phyloP scores from a whole-genome alignment of 1,140 invertebrate species.

The Zaprionus gabonicus region DNA sequence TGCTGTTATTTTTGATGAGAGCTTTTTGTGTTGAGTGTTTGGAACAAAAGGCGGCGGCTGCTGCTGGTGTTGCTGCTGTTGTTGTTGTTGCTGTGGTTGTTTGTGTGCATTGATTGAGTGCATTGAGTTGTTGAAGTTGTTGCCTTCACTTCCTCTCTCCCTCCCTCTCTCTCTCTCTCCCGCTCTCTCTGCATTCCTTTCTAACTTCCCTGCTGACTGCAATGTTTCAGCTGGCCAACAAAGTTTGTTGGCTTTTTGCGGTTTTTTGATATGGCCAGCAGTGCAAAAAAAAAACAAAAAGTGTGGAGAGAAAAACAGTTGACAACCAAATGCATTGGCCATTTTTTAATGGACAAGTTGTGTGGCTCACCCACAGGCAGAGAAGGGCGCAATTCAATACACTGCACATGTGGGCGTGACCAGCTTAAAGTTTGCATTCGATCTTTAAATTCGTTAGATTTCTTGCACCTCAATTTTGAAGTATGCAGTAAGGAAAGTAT shows the following conservation, averaged over 20 bases:
- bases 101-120: conserved; percentile 80
- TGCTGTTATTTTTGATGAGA: conserved; percentile 60
- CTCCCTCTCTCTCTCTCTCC: neutral
- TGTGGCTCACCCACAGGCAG: neutral
- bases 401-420: neutral
- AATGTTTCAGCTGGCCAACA: conserved; percentile 34
- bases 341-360: conserved; percentile 61
- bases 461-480: neutral
- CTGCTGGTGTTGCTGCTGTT: conserved; percentile 30
- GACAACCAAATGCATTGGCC: conserved; percentile 66
- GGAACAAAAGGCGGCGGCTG: conserved; percentile 67
- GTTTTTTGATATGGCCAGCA: conserved; percentile 69
- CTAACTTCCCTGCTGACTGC: conserved; percentile 6
- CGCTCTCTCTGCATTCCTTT: neutral
- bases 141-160: conserved; percentile 33
- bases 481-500: neutral
- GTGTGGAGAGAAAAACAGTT: conserved; percentile 52
- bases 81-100: conserved; percentile 32
- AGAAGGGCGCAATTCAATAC: neutral
- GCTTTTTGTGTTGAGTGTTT: conserved; percentile 75
- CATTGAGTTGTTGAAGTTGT: conserved; percentile 80
- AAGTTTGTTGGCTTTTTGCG: conserved; percentile 75
- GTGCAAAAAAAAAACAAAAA: conserved; percentile 43
- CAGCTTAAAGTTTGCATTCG: neutral
- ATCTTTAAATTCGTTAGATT: neutral